phyloP scores from a whole-genome alignment of 30 jellyfish, hydroid and myxozoan species.

The Mastigias papua region DNA sequence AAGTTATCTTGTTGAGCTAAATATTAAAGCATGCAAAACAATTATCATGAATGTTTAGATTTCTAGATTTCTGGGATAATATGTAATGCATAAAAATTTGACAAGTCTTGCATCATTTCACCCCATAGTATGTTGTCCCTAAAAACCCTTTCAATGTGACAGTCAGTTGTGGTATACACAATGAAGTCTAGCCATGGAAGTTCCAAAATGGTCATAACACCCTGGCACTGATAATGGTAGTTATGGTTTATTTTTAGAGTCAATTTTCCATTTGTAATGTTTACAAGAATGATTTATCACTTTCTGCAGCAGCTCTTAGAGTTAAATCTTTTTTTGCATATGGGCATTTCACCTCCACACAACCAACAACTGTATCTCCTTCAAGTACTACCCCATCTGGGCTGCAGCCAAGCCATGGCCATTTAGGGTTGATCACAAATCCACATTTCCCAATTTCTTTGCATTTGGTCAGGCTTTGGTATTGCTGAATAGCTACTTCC shows the following conservation, averaged over 20 bases:
- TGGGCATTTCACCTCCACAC: conserved; percentile 40
- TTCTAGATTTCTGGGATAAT: background rate
- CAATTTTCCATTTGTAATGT: background rate
- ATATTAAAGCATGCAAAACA: background rate
- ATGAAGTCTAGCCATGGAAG: conserved; percentile 49
- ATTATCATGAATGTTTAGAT: background rate
- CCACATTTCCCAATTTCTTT: background rate
- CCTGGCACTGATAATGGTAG: conserved; percentile 59
- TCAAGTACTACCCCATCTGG: conserved; percentile 36
- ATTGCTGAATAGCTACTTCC: background rate
- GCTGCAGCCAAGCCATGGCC: conserved; percentile 65
- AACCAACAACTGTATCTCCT: conserved; percentile 1
- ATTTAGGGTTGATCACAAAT: background rate
- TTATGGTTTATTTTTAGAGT: conserved; percentile 32
- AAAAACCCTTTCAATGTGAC: background rate
- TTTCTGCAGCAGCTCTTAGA: background rate
- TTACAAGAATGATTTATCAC: background rate
- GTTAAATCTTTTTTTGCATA: conserved; percentile 15
- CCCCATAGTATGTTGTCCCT: background rate
- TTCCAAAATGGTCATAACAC: conserved; percentile 54
- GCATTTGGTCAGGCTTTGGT: background rate
- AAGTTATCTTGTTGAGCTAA: background rate
- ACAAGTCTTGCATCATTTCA: background rate
- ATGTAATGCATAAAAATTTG: background rate
- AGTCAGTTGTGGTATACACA: conserved; percentile 43